phyloP scores from a whole-genome alignment of 2,113 vertebrate genomes.

The Megaceryle maxima region DNA sequence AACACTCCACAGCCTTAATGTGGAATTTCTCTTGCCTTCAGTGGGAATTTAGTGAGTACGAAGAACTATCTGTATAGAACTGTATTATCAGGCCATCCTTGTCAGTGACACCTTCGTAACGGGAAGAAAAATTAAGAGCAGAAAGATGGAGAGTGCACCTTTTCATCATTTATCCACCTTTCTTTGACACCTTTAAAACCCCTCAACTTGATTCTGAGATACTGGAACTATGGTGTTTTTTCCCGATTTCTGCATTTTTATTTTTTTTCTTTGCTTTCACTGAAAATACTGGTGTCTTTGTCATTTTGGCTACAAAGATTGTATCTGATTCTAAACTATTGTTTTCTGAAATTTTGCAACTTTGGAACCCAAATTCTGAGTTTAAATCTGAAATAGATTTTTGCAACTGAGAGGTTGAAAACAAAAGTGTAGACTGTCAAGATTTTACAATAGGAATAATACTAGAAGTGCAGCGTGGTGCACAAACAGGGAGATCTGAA shows the following conservation, averaged over 20 bases:
- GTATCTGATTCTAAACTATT: neutral
- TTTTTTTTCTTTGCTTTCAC: neutral
- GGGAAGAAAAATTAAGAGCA: neutral
- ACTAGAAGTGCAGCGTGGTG: neutral
- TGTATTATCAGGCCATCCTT: neutral
- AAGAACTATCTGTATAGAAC: neutral
- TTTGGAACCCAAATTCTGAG: neutral
- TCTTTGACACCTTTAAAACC: neutral
- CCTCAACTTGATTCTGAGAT: neutral
- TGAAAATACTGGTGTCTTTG: neutral
- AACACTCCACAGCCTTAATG: neutral
- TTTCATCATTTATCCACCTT: neutral
- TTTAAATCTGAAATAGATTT: constrained; percentile 15
- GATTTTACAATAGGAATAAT: neutral
- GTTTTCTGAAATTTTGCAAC: constrained; percentile 10
- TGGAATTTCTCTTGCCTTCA: constrained; percentile 10
- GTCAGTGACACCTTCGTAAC: neutral
- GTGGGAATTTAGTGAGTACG: neutral
- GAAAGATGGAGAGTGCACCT: neutral
- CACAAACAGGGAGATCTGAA: neutral
- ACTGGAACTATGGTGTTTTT: neutral
- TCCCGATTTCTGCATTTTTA: neutral
- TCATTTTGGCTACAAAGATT: neutral
- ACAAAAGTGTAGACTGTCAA: neutral
- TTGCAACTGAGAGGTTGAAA: neutral